Percentiles rank a stretch among this genome's conserved stretches.
These are phyloP conservation scores for Saccostrea cuccullata DNA, from an alignment of 1,140 invertebrate genomes.

Conservation along the genomic window DNA sequence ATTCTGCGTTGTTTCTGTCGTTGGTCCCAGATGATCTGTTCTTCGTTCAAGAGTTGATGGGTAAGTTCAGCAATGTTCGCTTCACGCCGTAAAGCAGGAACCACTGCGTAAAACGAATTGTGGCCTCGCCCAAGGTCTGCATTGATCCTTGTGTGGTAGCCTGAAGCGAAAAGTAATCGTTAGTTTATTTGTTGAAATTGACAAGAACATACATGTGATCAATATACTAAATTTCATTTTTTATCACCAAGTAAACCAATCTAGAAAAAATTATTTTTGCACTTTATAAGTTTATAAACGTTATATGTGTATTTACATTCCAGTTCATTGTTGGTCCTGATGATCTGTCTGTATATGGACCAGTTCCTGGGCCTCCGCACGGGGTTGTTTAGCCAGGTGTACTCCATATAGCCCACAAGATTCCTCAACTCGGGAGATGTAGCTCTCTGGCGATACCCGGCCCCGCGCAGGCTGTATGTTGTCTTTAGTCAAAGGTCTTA, in stretches of 20 bases:
- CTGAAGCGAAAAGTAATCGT: not conserved
- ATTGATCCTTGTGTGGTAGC: not conserved
- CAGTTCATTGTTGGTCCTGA: not conserved
- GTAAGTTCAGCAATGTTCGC: not conserved
- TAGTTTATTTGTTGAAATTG: not conserved
- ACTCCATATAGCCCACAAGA: not conserved
- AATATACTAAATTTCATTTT: too few species aligned
- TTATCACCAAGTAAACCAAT: not conserved
- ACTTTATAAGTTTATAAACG: not conserved
- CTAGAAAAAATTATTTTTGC: not conserved
- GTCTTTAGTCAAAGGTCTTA: not conserved
- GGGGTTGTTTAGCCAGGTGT: not conserved
- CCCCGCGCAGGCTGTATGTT: slow-evolving; percentile 33
- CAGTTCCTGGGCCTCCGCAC: not conserved
- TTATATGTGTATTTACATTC: slow-evolving; percentile 17
- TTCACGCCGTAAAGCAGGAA: slow-evolving; percentile 23
- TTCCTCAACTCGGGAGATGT: not conserved
- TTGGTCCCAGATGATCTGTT: not conserved
- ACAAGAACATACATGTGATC: not conserved
- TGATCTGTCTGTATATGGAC: not conserved
- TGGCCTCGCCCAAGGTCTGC: not conserved
- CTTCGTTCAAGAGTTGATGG: not conserved
- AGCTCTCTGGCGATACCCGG: not conserved
- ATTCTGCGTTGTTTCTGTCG: not conserved
- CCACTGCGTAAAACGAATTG: not conserved